Base-by-base conservation (phyloP, 2,888 invertebrate species). In the Apoderus coryli region DNA sequence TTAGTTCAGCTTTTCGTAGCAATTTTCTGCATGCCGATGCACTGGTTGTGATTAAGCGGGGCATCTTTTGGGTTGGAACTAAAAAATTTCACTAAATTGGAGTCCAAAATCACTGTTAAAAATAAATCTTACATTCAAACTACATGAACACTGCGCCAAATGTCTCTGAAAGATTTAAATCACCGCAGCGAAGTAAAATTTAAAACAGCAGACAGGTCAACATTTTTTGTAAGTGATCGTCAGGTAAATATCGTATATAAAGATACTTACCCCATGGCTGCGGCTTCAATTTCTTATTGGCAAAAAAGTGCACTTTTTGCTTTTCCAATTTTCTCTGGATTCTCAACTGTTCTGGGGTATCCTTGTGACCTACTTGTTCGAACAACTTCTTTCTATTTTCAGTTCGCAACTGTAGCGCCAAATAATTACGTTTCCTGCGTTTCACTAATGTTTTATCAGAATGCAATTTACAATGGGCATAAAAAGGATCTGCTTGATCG, bases 61-160 rank as follows among this genome's bases (percentile, higher is more conserved):
- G 85, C 79, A 92, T 85, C 61, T 92, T 93, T 56, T 92, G 89
- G 0, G 89, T 88, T 0, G 90, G 92, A 24, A 89, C 89, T 86
- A 46, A 16, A 57, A 53, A 33, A n/a, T n/a, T n/a, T n/a, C n/a
- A n/a, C n/a, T n/a, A n/a, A n/a, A n/a, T n/a, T n/a, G n/a, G n/a
- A n/a, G n/a, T n/a, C n/a, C n/a, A n/a, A n/a, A n/a, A n/a, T n/a
- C n/a, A n/a, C n/a, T n/a, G n/a, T n/a, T n/a, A n/a, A n/a, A n/a
- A n/a, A n/a, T n/a, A n/a, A n/a, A n/a, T n/a, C n/a, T n/a, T n/a
- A n/a, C n/a, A n/a, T n/a, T n/a, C n/a, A n/a, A n/a, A n/a, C n/a
- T n/a, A n/a, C n/a, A n/a, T n/a, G n/a, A n/a, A n/a, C n/a, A n/a
- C n/a, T n/a, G n/a, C n/a, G n/a, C n/a, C n/a, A n/a, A n/a, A n/a